phyloP scores from a whole-genome alignment of 2,797 vertebrate genomes.

The Argentina silus region DNA sequence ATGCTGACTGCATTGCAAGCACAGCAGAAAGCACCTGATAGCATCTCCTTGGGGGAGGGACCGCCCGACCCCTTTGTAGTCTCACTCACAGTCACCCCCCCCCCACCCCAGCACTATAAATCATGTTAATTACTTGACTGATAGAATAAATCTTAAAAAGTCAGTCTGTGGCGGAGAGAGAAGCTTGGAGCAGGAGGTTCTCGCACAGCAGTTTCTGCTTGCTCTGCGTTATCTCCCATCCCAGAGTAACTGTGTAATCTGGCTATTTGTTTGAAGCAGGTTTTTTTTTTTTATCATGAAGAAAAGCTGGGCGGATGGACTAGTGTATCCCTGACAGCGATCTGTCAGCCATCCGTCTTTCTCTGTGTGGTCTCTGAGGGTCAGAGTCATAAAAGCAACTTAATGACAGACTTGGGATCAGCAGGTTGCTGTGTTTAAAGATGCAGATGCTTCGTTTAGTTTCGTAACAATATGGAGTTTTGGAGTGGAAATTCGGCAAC shows the following conservation, averaged over 20 bases:
- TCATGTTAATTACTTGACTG: conserved; percentile 87
- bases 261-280: conserved; percentile 74
- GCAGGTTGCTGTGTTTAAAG: conserved; percentile 52
- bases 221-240: conserved; percentile 77
- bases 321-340: conserved; percentile 64
- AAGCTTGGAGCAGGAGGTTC: conserved; percentile 73
- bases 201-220: conserved; percentile 70
- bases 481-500: background rate
- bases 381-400: conserved; percentile 54
- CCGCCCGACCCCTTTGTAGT: conserved; percentile 80
- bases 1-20: conserved; percentile 82
- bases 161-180: conserved; percentile 63
- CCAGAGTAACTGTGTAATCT: conserved; percentile 79
- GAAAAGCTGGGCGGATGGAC: conserved; percentile 58
- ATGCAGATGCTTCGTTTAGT: conserved; percentile 46
- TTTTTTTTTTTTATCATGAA: conserved; percentile 61
- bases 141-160: conserved; percentile 83
- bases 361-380: conserved; percentile 70
- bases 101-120: conserved; percentile 73
- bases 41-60: conserved; percentile 81
- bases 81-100: conserved; percentile 78
- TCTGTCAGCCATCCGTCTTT: conserved; percentile 73
- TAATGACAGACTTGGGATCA: conserved; percentile 62
- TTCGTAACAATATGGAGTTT: background rate
- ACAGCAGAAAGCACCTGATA: conserved; percentile 86